Evolutionary conservation across 2,888 invertebrate genomes (phyloP).

Genomic region (Diaperis boleti): DNA sequence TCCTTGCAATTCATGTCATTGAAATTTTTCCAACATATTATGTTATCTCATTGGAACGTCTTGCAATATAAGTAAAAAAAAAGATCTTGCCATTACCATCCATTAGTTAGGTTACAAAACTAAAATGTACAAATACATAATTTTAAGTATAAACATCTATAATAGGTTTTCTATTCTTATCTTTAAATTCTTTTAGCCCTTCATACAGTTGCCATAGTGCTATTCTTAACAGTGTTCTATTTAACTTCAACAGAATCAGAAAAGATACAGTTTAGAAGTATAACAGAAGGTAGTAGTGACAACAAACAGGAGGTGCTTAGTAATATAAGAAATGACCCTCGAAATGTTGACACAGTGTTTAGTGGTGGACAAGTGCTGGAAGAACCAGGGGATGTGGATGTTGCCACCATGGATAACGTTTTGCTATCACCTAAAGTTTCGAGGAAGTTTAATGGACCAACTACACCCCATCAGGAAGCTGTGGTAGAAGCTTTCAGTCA

Average conservation of each 20-base stretch:
- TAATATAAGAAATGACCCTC: conserved; percentile 58
- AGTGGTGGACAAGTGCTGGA: conserved; percentile 66
- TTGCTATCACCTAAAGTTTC: conserved; percentile 55
- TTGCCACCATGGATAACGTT: conserved; percentile 56
- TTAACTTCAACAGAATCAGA: conserved; percentile 69
- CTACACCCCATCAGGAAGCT: conserved; percentile 84
- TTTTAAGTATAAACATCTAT: neutral
- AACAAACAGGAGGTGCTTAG: conserved; percentile 52
- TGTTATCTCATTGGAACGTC: too few relatives aligned
- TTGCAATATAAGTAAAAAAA: too few relatives aligned
- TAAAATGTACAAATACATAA: too few relatives aligned
- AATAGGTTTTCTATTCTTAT: too few relatives aligned
- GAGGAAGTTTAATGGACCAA: conserved; percentile 69
- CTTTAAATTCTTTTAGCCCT: conserved; percentile 66
- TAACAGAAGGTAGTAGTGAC: conserved; percentile 52
- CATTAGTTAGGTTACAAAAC: too few relatives aligned
- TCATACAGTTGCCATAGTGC: conserved; percentile 72
- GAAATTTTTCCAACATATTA: too few relatives aligned
- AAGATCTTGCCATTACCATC: too few relatives aligned
- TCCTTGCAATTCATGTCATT: too few relatives aligned
- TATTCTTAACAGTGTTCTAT: conserved; percentile 72
- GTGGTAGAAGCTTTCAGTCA: conserved; percentile 92
- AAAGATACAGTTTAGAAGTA: conserved; percentile 46
- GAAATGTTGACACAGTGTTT: conserved; percentile 57
- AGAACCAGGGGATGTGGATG: conserved; percentile 62